Base-by-base conservation (phyloP, 2,888 invertebrate genomes). In the Notocelia uddmanniana region DNA sequence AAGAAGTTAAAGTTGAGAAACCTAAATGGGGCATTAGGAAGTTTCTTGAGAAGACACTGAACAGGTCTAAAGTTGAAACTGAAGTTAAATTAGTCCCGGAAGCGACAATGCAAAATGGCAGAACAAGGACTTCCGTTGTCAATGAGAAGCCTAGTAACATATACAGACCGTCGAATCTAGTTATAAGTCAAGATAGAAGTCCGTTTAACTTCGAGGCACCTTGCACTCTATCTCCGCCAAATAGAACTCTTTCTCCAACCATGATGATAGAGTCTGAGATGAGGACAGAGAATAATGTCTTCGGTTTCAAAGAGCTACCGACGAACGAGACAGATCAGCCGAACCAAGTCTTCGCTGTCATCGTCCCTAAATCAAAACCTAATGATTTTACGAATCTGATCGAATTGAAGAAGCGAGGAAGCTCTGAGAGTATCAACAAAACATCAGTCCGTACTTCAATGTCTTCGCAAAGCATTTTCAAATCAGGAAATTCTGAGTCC, bases 31-130 rank as follows among this genome's bases (percentile, higher is more conserved):
- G 90, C 0, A 86, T 93, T 0, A 82, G 85, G 37, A 91, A 83
- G 73, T 91, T 93, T 71, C 91, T 95, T 69, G 95, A 89, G 59
- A 89, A 79, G 69, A 86, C 85, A 74, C 72, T 88, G 0, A 87
- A 85, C 55, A 84, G 86, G 75, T 77, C 81, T 3, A 90, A 88
- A 76, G 77, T 92, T 73, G 95, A 95, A 18, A 95, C 95, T 0
- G 94, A 95, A 83, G 95, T 95, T 0, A 95, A 94, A 79, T 81
- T 95, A 11, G 89, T 94, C 0, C 83, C 88, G 0, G 92, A 91
- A 52, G 75, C 76, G 1, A 76, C 79, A 0, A 63, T 77, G 23
- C 77, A 80, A n/a, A 81, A 80, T 26, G 81, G 80, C 0, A 80
- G 81, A 68, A 91, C 85, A 0, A 82, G 78, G 74, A 92, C 91